These are phyloP conservation scores for Peribatodes rhomboidaria DNA, from an alignment of 2,888 invertebrate species.

Conservation along the genomic window DNA sequence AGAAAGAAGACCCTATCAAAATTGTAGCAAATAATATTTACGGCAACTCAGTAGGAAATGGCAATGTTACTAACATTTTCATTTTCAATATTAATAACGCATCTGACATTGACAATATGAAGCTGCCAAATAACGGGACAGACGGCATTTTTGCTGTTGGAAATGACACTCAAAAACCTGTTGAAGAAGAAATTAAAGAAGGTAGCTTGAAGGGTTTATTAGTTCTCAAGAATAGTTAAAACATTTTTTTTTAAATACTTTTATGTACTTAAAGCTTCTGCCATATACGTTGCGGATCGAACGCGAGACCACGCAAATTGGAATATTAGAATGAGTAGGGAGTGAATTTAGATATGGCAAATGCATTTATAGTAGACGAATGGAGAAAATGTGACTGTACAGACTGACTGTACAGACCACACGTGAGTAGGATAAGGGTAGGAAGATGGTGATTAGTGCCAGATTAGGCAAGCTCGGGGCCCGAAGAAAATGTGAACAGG, in stretches of 20 bases:
- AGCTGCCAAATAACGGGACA: constrained; percentile 42
- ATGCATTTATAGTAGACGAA: too few species aligned
- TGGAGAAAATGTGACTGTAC: too few species aligned
- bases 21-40: constrained; percentile 57
- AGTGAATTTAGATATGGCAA: too few species aligned
- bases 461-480: too few species aligned
- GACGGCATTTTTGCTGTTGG: constrained; percentile 44
- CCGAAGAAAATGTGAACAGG: too few species aligned
- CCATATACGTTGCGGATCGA: not conserved
- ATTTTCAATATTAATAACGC: constrained; percentile 60
- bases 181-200: constrained; percentile 4
- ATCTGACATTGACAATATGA: constrained; percentile 47
- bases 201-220: constrained; percentile 3
- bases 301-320: too few species aligned
- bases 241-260: too few species aligned
- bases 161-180: constrained; percentile 19
- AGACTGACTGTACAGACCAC: too few species aligned
- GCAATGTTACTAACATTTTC: constrained; percentile 69
- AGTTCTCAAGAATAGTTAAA: not conserved
- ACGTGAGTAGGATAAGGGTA: too few species aligned
- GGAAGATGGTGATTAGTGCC: too few species aligned
- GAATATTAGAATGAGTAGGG: too few species aligned
- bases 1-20: constrained; percentile 37
- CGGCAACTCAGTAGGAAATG: constrained; percentile 62
- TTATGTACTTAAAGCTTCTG: not conserved